Base-by-base conservation (phyloP, 2,888 invertebrate genomes). In the Holacanthella duospinosa region DNA sequence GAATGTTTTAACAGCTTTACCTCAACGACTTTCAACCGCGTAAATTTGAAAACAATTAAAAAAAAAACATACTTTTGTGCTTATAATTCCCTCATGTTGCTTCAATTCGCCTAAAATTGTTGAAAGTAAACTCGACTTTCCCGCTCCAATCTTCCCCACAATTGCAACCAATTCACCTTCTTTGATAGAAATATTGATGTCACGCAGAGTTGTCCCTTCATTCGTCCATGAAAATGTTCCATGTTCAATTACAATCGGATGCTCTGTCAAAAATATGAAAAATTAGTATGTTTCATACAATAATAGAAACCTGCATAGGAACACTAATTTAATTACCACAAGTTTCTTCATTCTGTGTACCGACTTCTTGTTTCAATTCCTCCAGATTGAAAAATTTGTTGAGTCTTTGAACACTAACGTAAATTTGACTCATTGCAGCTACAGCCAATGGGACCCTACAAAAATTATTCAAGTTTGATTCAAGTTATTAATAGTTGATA, bases 141-240 rank as follows among this genome's bases (percentile, higher is more conserved):
- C 6, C 48, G 6, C 12, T 16, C 48, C 81, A 19, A 93, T 93
- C 28, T 86, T 83, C 1, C 94, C 94, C 0, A 94, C 93, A 27
- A 94, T 84, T 0, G 93, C 93, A 16, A 88, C 85, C 43, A 93
- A 79, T 4, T 83, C 81, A 6, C 85, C 84, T 56, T 84, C 82
- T 2, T 83, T 82, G n/a, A 90, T 80, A 63, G 81, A 79, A 58
- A 93, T 74, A 75, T 86, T 88, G 59, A 93, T 86, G 74, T 92
- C 86, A 75, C 2, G 77, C 74, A 71, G 26, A 2, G 64, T 60
- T 6, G 21, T 21, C 6, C n/a, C 29, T 29, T 29, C 58, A 58
- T 6, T 29, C 3, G 87, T 91, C 97, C 97, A 97, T 0, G 87
- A 80, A 78, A 97, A 97, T 62, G 81, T 84, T 0, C 91, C 95